Conservation (phyloP, 2,888 invertebrate genomes). For the Bursaphelenchus okinawaensis region DNA sequence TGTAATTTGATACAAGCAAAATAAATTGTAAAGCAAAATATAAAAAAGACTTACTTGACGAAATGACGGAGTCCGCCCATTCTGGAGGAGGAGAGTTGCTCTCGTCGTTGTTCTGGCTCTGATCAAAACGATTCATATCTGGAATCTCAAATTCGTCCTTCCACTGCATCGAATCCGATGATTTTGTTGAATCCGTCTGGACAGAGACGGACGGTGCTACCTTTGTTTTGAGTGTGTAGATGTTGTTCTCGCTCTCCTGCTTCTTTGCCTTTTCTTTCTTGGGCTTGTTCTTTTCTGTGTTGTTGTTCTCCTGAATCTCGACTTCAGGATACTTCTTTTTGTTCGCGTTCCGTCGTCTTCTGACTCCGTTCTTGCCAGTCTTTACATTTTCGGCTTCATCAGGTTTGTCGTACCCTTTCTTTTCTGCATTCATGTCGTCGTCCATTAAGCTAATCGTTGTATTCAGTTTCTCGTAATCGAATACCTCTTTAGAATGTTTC, state of each 20-base stretch:
- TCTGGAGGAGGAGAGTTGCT: background rate
- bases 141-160: background rate
- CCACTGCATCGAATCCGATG: background rate
- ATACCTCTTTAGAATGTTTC: background rate
- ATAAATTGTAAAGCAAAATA: too few relatives aligned
- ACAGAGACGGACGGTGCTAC: background rate
- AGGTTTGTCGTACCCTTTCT: too few relatives aligned
- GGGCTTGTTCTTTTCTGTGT: background rate
- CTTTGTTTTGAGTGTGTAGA: background rate
- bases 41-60: slow-evolving; percentile 2
- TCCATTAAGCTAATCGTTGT: background rate
- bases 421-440: too few relatives aligned
- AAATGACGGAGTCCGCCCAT: slow-evolving; percentile 10
- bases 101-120: background rate
- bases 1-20: too few relatives aligned
- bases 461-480: background rate
- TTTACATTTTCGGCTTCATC: background rate
- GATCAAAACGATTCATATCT: background rate
- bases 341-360: background rate
- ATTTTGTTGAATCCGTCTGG: background rate
- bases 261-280: background rate
- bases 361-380: background rate
- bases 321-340: background rate
- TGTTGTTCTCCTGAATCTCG: background rate
- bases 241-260: background rate